phyloP scores from a whole-genome alignment of 2,888 invertebrate species.

The Merodon equestris region DNA sequence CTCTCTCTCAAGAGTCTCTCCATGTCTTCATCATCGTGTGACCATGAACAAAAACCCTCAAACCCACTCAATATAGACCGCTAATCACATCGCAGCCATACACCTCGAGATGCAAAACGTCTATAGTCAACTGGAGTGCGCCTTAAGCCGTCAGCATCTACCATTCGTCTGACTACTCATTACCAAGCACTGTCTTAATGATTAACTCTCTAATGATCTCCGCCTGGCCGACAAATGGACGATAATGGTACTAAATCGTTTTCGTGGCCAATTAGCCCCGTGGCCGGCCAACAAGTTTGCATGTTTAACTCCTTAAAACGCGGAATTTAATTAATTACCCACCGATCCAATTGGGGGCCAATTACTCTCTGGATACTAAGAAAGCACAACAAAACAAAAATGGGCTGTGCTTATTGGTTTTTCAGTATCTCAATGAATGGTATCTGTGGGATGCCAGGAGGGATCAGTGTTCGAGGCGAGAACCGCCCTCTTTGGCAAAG shows the following conservation, averaged over 20 bases:
- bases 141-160: constrained; percentile 47
- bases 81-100: too few relatives aligned
- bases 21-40: constrained; percentile 34
- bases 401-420: constrained; percentile 42
- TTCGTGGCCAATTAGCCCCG: constrained; percentile 66
- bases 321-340: constrained; percentile 61
- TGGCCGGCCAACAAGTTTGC: constrained; percentile 48
- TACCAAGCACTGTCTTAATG: constrained; percentile 41
- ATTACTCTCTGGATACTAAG: constrained; percentile 10
- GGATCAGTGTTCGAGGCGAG: background rate
- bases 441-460: background rate
- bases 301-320: constrained; percentile 49
- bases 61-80: too few relatives aligned
- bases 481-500: constrained; percentile 6
- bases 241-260: constrained; percentile 63
- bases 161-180: constrained; percentile 34
- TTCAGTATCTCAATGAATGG: constrained; percentile 9
- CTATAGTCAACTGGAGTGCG: too few relatives aligned
- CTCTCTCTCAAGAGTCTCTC: constrained; percentile 9
- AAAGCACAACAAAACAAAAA: constrained; percentile 4
- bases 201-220: constrained; percentile 64
- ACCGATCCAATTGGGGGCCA: constrained; percentile 57
- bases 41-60: constrained; percentile 48
- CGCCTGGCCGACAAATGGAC: constrained; percentile 61
- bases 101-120: too few relatives aligned